A percentile compares a stretch with the other conserved stretches of the same genome.
These are phyloP conservation scores for Sula dactylatra DNA, from an alignment of 2,113 vertebrate genomes.

Conservation along the genomic window DNA sequence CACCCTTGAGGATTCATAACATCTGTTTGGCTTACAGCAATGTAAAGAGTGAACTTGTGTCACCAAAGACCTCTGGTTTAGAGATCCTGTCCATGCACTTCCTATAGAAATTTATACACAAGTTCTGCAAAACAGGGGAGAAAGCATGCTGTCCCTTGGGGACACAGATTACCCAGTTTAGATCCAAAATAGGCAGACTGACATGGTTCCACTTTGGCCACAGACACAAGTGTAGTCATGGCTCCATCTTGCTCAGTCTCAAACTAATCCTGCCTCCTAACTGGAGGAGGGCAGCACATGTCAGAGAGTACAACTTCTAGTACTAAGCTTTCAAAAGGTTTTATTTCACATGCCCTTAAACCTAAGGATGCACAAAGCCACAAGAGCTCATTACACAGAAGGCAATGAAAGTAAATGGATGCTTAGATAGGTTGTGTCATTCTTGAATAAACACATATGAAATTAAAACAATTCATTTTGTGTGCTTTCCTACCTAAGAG, in stretches of 20 bases:
- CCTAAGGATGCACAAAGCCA: neutral
- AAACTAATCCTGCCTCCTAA: neutral
- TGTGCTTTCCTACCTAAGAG: neutral
- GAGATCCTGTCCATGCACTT: neutral
- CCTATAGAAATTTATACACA: neutral
- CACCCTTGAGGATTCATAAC: neutral
- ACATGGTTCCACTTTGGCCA: neutral
- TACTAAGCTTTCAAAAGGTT: neutral
- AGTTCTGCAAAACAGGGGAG: neutral
- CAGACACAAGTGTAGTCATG: neutral
- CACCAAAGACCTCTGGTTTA: neutral
- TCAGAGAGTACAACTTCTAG: neutral
- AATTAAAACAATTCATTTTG: neutral
- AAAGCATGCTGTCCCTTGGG: neutral
- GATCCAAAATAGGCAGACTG: neutral
- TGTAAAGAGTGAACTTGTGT: neutral
- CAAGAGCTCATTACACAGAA: neutral
- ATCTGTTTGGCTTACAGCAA: neutral
- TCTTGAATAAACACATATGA: neutral
- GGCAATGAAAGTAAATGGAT: neutral
- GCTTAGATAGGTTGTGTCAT: neutral
- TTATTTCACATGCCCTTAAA: neutral
- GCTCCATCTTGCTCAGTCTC: neutral
- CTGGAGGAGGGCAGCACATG: accelerated
- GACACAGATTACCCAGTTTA: neutral